These are phyloP conservation scores for Callipepla squamata DNA, from an alignment of 2,113 vertebrate species.

Conservation along the genomic window DNA sequence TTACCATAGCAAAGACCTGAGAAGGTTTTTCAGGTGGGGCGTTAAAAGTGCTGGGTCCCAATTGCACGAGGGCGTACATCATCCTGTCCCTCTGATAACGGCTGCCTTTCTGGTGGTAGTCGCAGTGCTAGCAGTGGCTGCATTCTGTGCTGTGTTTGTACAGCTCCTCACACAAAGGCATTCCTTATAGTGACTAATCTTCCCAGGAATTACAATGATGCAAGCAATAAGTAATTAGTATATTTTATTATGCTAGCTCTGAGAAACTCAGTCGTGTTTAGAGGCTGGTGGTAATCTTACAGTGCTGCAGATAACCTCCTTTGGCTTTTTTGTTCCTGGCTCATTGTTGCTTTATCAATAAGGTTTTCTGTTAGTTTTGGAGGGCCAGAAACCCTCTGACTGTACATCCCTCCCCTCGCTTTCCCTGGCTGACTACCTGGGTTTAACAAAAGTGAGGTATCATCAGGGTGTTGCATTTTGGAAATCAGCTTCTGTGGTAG, in stretches of 20 bases:
- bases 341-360: not conserved
- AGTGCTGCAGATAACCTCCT: not conserved
- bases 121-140: not conserved
- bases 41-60: not conserved
- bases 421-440: not conserved
- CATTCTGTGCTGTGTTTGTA: slow-evolving; percentile 33
- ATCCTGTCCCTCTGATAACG: not conserved
- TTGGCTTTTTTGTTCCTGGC: not conserved
- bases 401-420: not conserved
- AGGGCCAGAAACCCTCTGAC: not conserved
- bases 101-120: not conserved
- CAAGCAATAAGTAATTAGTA: slow-evolving; percentile 63
- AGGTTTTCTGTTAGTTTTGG: not conserved
- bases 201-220: slow-evolving; percentile 63
- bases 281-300: not conserved
- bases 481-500: not conserved
- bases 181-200: slow-evolving; percentile 71
- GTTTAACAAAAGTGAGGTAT: not conserved
- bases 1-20: not conserved
- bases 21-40: not conserved
- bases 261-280: not conserved
- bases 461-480: not conserved
- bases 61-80: not conserved
- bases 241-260: slow-evolving; percentile 14
- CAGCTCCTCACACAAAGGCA: slow-evolving; percentile 47